Evolutionary conservation across 2,888 invertebrate species (phyloP).

Genomic region (Lasioglossum villosulum): DNA sequence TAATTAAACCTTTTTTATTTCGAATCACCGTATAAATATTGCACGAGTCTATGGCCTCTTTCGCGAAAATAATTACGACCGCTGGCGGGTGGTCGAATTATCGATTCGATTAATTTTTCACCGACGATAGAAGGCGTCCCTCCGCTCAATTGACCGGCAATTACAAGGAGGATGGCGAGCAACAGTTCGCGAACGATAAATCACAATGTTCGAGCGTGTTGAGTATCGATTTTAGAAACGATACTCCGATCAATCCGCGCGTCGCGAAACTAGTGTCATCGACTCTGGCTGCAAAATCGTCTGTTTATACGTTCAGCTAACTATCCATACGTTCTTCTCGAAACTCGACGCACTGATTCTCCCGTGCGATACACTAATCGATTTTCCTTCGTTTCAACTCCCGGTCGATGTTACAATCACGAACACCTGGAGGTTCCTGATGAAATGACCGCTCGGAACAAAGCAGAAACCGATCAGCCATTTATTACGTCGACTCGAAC

Average conservation of each 20-base stretch:
- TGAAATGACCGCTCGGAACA: neutral
- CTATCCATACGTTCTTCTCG: neutral
- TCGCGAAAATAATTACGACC: neutral
- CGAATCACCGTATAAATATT: neutral
- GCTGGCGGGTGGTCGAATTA: neutral
- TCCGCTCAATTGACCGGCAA: neutral
- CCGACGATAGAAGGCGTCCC: neutral
- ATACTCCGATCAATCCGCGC: constrained; percentile 56
- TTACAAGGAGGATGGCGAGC: constrained; percentile 26
- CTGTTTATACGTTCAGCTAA: neutral
- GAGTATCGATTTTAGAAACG: constrained; percentile 55
- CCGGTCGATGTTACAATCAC: neutral
- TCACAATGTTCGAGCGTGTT: constrained; percentile 46
- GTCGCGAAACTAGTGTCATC: constrained; percentile 50
- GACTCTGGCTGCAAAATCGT: constrained; percentile 34
- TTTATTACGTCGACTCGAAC: neutral
- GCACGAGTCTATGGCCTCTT: neutral
- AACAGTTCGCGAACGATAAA: constrained; percentile 54
- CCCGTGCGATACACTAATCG: neutral
- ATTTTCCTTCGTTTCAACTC: neutral
- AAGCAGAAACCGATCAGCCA: neutral
- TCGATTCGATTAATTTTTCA: neutral
- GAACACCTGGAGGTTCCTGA: neutral
- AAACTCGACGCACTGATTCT: neutral
- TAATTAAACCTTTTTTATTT: neutral